These are phyloP conservation scores for Ceramica pisi DNA, from an alignment of 2,888 invertebrate genomes.

Conservation along the genomic window DNA sequence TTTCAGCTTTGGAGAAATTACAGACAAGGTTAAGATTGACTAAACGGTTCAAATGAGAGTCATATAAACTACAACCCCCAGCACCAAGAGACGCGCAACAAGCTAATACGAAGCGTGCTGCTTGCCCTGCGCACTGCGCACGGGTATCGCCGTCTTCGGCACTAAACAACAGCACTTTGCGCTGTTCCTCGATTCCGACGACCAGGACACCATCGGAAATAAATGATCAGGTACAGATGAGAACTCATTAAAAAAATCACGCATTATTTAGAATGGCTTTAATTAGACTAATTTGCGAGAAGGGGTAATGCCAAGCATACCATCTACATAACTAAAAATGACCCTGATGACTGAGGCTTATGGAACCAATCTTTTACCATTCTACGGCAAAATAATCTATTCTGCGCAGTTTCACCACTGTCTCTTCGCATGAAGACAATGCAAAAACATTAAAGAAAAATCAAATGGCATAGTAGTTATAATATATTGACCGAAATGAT, in stretches of 20 bases:
- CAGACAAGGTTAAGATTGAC: too few relatives aligned
- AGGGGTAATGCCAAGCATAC: background rate
- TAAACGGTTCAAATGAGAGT: background rate
- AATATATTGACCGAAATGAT: background rate
- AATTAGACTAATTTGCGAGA: background rate
- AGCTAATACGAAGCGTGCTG: background rate
- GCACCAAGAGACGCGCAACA: background rate
- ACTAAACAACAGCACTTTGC: background rate
- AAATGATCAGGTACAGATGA: constrained; percentile 6
- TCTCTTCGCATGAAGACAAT: background rate
- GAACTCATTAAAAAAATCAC: background rate
- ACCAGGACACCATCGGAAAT: background rate
- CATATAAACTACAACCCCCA: constrained; percentile 10
- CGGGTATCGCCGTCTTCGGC: background rate
- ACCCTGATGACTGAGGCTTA: background rate
- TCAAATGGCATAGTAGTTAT: background rate
- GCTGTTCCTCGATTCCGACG: background rate
- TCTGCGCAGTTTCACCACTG: background rate
- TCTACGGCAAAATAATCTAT: background rate
- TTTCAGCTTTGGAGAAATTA: too few relatives aligned
- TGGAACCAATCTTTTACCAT: background rate
- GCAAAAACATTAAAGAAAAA: background rate
- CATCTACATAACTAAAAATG: background rate
- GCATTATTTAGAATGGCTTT: background rate
- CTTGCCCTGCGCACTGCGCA: too few relatives aligned